Base-by-base conservation (phyloP, 2,797 vertebrate genomes). In the Emydoidea blandingii region DNA sequence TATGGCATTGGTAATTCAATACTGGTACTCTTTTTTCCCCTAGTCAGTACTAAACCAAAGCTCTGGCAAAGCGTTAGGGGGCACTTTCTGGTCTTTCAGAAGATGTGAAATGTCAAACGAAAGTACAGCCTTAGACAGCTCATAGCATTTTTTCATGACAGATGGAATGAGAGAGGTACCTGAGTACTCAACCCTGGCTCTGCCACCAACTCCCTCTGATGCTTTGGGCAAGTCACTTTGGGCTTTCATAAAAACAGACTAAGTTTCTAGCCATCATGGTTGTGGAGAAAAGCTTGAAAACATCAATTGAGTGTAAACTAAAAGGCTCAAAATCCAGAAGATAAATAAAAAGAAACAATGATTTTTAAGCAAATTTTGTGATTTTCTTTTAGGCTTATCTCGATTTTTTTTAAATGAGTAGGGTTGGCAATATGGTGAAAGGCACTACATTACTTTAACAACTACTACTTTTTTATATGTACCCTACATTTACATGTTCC, bases 41-140 rank as follows among this genome's bases (percentile, higher is more conserved):
- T n/a, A 89, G 88, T 79, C 52, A 90, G 92, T 87, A 27, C 9
- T 50, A 56, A 90, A 23, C 53, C 11, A 15, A 94, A 83, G 80
- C 47, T 80, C 6, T 29, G 57, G 34, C 78, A 89, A 80, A 87
- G 18, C 82, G 65, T 1, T 91, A 44, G 83, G 91, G 53, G 25
- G 41, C 1, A 1, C 2, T 15, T 2, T 65, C 81, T 87, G 88
- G 50, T 93, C 50, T 56, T 82, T 80, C n/a, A 44, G 79, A 91
- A 89, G 5, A 52, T 86, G 6, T 1, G n/a, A 92, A 34, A 47
- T 86, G 41, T 31, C 52, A 86, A 93, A 79, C 8, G 16, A 44
- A 87, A 19, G n/a, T 0, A 72, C 79, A 41, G 4, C 7, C 15
- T 16, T 6, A 81, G 34, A 87, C 47, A 47, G 3, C 50, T 90